Evolutionary conservation across 2,888 invertebrate species (phyloP).

Genomic region (Drosophila quinaria): DNA sequence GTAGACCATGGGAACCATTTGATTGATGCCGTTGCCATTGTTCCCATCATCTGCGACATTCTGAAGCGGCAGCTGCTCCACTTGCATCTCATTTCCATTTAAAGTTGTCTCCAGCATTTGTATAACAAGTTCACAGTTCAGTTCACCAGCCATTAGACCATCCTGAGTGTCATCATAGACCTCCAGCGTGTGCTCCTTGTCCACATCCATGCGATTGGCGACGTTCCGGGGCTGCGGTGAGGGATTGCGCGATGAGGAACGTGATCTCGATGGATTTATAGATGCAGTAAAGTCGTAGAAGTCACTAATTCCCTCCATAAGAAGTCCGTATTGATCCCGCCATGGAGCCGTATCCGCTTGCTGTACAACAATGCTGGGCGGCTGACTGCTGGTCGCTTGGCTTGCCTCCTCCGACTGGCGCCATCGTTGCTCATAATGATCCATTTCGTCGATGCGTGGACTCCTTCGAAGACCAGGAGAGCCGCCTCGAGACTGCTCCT

Average conservation of each 20-base stretch:
- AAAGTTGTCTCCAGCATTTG: conserved; percentile 65
- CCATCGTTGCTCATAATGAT: conserved; percentile 82
- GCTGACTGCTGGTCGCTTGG: conserved; percentile 20
- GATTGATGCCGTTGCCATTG: conserved; percentile 27
- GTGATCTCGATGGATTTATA: conserved; percentile 83
- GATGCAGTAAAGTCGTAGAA: conserved; percentile 85
- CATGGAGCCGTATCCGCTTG: conserved; percentile 80
- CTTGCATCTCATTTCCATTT: conserved; percentile 19
- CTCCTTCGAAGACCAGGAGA: conserved; percentile 82
- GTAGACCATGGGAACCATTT: conserved; percentile 52
- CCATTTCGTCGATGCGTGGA: conserved; percentile 83
- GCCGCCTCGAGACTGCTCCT: conserved; percentile 60
- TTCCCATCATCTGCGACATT: conserved; percentile 71
- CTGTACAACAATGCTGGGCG: conserved; percentile 58
- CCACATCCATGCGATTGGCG: conserved; percentile 64
- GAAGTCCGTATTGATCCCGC: conserved; percentile 79
- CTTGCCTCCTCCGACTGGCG: conserved; percentile 47
- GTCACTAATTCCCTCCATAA: conserved; percentile 84
- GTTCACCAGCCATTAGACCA: conserved; percentile 43
- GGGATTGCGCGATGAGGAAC: conserved; percentile 72
- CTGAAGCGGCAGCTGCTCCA: conserved; percentile 47
- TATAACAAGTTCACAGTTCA: conserved; percentile 66
- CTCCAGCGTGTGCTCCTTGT: conserved; percentile 56
- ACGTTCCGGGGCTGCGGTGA: conserved; percentile 79
- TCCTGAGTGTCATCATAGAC: conserved; percentile 74